A percentile compares a stretch with the other conserved stretches of the same genome.
Conservation (phyloP, 2,797 vertebrate genomes). For the Choloepus didactylus region DNA sequence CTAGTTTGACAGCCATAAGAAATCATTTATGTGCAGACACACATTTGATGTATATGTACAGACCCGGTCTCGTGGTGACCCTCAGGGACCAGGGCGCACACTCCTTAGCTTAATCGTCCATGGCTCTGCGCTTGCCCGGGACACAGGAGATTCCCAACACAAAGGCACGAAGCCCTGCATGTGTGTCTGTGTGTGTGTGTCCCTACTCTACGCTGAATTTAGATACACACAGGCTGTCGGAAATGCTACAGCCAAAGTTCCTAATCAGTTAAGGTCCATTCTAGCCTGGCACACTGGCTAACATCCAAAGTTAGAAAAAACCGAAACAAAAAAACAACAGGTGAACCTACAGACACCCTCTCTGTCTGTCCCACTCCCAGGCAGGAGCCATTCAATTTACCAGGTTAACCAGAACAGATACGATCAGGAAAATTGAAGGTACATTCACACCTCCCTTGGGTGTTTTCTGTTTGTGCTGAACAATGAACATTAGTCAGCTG, state of each 20-base stretch:
- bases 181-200: not conserved
- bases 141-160: not conserved
- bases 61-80: not conserved
- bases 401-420: conserved; percentile 74
- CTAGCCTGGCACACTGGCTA: not conserved
- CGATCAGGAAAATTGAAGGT: conserved; percentile 65
- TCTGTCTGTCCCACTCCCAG: not conserved
- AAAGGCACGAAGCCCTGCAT: not conserved
- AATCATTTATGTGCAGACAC: not conserved
- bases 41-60: not conserved
- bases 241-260: not conserved
- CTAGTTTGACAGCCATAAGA: not conserved
- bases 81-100: not conserved
- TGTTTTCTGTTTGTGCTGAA: conserved; percentile 77
- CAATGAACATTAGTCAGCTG: conserved; percentile 78
- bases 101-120: not conserved
- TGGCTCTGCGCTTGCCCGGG: not conserved
- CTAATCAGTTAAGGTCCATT: not conserved
- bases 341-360: not conserved
- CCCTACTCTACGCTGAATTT: not conserved
- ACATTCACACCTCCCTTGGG: conserved; percentile 73
- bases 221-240: not conserved
- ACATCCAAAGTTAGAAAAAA: not conserved
- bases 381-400: conserved; percentile 19
- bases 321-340: not conserved